phyloP scores from a whole-genome alignment of 2,113 vertebrate genomes.

The Lutjanus erythropterus region DNA sequence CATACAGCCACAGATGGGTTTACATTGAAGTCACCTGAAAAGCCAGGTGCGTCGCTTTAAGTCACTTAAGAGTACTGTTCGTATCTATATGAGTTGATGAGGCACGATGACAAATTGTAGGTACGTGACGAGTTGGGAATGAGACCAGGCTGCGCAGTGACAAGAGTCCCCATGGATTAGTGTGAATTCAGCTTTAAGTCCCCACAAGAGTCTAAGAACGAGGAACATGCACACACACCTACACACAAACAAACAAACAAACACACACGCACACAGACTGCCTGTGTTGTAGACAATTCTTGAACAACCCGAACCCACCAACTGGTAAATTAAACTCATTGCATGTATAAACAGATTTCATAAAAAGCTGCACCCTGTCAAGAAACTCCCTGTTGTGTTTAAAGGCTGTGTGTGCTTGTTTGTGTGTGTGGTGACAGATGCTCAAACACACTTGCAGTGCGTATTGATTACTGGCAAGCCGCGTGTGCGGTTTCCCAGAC shows the following conservation, averaged over 20 bases:
- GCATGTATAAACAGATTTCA: constrained; percentile 63
- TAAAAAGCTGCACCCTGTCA: constrained; percentile 49
- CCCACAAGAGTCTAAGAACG: no score
- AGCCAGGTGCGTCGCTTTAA: no score
- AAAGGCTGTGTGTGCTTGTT: constrained; percentile 10
- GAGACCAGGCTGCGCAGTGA: no score
- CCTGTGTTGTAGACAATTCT: constrained; percentile 34
- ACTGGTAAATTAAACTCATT: constrained; percentile 68
- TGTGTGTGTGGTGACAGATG: constrained; percentile 52
- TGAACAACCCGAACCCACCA: constrained; percentile 32
- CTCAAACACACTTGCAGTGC: constrained; percentile 40
- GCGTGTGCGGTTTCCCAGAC: constrained; percentile 24
- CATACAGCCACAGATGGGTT: no score
- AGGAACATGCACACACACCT: constrained; percentile 2
- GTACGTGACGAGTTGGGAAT: no score
- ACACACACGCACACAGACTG: background rate
- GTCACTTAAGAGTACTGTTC: no score
- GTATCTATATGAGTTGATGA: no score
- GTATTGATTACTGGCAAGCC: constrained; percentile 61
- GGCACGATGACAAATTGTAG: no score
- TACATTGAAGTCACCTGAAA: no score
- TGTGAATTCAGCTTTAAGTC: no score
- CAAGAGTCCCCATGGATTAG: no score
- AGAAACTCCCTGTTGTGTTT: constrained; percentile 48
- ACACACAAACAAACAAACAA: background rate